Percentiles rank a stretch among this genome's conserved stretches.
Conservation (phyloP, 1,140 invertebrate genomes). For the Vanessa atalanta region DNA sequence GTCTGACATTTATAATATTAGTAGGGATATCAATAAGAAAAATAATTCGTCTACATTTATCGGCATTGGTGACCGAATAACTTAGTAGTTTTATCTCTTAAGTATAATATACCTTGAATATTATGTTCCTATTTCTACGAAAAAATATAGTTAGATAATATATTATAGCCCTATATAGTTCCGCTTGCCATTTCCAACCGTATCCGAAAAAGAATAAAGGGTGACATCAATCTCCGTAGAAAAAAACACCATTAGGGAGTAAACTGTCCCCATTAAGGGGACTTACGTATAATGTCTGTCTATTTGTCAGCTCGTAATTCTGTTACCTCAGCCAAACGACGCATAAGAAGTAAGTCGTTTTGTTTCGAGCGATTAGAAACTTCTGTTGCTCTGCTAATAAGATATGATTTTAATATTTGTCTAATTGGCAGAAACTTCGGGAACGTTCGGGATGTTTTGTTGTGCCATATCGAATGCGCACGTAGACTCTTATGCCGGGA, state of each 20-base stretch:
- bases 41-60: too few species aligned
- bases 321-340: constrained; percentile 47
- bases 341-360: constrained; percentile 22
- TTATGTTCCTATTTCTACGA: too few species aligned
- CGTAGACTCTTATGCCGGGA: too few species aligned
- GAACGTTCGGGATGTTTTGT: too few species aligned
- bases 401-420: background rate
- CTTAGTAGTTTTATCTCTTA: too few species aligned
- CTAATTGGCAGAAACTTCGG: too few species aligned
- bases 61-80: too few species aligned
- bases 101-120: too few species aligned
- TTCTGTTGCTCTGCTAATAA: background rate
- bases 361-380: constrained; percentile 6
- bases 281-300: constrained; percentile 45
- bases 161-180: background rate
- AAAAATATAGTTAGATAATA: too few species aligned
- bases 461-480: too few species aligned
- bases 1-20: too few species aligned
- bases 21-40: too few species aligned
- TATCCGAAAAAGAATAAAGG: constrained; percentile 40
- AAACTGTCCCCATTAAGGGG: constrained; percentile 46
- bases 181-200: constrained; percentile 2
- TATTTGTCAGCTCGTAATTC: constrained; percentile 48
- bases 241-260: constrained; percentile 46
- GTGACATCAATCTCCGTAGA: constrained; percentile 45